Conservation (phyloP, 1,140 invertebrate genomes). For the Bacillus rossius region DNA sequence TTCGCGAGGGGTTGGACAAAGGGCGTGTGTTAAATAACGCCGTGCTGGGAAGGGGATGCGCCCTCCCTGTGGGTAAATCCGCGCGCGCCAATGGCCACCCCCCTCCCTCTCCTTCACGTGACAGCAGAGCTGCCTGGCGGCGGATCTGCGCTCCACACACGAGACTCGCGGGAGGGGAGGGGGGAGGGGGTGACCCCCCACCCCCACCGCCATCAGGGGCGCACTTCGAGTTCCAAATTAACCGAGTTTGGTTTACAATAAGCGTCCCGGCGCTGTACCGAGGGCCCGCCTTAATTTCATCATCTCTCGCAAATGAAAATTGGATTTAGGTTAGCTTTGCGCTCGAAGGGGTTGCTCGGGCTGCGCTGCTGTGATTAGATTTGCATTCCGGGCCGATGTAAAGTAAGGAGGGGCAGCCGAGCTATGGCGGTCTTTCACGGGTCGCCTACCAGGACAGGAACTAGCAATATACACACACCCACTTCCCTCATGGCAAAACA, state of each 20-base stretch:
- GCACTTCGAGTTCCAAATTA: slow-evolving; percentile 33
- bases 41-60: no score
- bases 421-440: slow-evolving; percentile 1
- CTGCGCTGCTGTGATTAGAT: slow-evolving; percentile 21
- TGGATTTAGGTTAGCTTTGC: slow-evolving; percentile 20
- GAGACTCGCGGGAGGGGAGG: neutral
- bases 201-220: neutral
- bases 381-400: slow-evolving; percentile 20
- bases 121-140: neutral
- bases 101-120: no score
- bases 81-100: no score
- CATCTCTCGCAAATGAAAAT: slow-evolving; percentile 27
- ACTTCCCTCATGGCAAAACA: no score
- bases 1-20: no score
- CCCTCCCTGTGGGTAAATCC: no score
- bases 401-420: neutral
- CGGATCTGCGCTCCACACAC: neutral
- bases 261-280: slow-evolving; percentile 25
- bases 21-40: no score
- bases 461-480: no score
- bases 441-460: no score
- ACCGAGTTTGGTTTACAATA: slow-evolving; percentile 46
- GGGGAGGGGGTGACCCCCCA: neutral
- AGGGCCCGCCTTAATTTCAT: slow-evolving; percentile 35
- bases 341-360: neutral